Evolutionary conservation across 2,888 invertebrate species (phyloP).

Genomic region (Malthinus seriepunctatus): DNA sequence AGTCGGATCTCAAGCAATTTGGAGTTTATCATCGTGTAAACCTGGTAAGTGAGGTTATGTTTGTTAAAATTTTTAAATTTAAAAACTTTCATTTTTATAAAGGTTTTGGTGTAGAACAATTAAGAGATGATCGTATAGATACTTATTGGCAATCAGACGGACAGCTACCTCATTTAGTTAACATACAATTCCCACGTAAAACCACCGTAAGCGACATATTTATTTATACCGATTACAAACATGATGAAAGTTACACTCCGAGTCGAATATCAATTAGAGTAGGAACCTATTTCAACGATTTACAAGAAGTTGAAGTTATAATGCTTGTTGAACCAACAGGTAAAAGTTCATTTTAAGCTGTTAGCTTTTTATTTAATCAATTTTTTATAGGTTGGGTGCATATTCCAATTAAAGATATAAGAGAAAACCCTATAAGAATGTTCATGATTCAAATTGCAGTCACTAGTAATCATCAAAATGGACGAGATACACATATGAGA

Average conservation of each 20-base stretch:
- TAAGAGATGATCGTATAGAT: slow-evolving; percentile 93
- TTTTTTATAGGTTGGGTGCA: slow-evolving; percentile 83
- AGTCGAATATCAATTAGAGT: slow-evolving; percentile 90
- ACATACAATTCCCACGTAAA: slow-evolving; percentile 94
- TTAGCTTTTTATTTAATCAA: neutral
- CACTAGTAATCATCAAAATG: slow-evolving; percentile 98
- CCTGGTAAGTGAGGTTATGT: slow-evolving; percentile 66
- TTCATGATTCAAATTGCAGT: slow-evolving; percentile 97
- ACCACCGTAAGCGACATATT: slow-evolving; percentile 94
- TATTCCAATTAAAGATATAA: slow-evolving; percentile 86
- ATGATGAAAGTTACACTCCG: slow-evolving; percentile 99
- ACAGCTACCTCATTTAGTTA: slow-evolving; percentile 95
- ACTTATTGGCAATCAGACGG: slow-evolving; percentile 99
- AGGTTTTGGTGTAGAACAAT: slow-evolving; percentile 98
- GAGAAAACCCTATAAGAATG: slow-evolving; percentile 86
- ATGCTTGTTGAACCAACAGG: slow-evolving; percentile 91
- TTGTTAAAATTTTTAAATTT: slow-evolving; percentile 6
- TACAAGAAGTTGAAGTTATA: slow-evolving; percentile 93
- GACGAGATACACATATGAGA: slow-evolving; percentile 96
- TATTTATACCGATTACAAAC: slow-evolving; percentile 96
- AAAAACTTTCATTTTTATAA: slow-evolving; percentile 24
- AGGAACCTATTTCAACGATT: slow-evolving; percentile 95
- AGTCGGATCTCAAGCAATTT: slow-evolving; percentile 68
- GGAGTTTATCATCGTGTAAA: slow-evolving; percentile 98
- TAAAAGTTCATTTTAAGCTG: slow-evolving; percentile 38